phyloP scores from a whole-genome alignment of 2,113 vertebrate species.

The Caloenas nicobarica region DNA sequence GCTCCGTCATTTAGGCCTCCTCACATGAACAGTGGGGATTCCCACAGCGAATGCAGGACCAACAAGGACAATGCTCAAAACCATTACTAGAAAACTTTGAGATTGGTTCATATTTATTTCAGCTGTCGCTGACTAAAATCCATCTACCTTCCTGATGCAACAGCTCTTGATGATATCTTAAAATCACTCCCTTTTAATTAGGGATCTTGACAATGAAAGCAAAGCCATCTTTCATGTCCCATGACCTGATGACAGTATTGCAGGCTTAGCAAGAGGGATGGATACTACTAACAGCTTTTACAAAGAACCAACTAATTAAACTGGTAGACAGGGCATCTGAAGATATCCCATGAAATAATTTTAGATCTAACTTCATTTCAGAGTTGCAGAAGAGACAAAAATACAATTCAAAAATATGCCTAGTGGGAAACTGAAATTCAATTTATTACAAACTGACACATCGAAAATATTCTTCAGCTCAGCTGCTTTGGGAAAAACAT shows the following conservation, averaged over 20 bases:
- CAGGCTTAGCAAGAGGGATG: not conserved
- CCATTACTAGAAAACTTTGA: not conserved
- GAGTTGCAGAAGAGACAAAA: not conserved
- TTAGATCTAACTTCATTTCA: not conserved
- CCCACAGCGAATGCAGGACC: not conserved
- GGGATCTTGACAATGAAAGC: not conserved
- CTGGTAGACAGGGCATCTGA: not conserved
- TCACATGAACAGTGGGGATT: not conserved
- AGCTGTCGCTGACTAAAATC: not conserved
- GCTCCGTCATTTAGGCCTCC: not conserved
- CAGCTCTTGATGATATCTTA: not conserved
- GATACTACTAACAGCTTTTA: not conserved
- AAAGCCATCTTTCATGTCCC: not conserved
- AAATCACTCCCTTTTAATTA: not conserved
- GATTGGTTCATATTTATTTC: not conserved
- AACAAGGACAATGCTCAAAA: not conserved
- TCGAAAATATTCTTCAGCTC: not conserved
- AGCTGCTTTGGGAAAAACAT: not conserved
- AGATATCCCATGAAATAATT: not conserved
- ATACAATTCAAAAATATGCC: not conserved
- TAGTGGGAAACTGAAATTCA: not conserved
- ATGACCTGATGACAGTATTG: not conserved
- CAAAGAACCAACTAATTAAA: not conserved
- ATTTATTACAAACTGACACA: conserved; percentile 1
- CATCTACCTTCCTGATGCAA: not conserved